These are phyloP conservation scores for Drosophila nigrodunni DNA, from an alignment of 1,140 invertebrate species.

Conservation along the genomic window DNA sequence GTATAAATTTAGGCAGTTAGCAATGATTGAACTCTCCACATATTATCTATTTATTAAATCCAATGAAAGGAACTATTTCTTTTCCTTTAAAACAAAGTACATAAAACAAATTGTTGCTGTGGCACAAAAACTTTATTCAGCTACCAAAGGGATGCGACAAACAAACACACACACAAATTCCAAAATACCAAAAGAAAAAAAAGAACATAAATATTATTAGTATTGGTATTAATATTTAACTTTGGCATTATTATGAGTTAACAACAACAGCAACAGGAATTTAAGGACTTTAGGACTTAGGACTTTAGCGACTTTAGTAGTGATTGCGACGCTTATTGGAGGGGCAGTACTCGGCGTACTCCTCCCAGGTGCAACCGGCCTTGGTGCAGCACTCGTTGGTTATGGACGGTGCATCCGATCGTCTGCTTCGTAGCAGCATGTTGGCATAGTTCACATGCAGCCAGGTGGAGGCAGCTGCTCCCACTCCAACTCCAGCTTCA, in stretches of 20 bases:
- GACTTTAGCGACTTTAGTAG: conserved; percentile 53
- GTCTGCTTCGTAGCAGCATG: conserved; percentile 76
- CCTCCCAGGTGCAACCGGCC: conserved; percentile 88
- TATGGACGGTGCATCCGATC: conserved; percentile 85
- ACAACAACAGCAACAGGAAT: conserved; percentile 20
- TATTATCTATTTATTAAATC: too few relatives aligned
- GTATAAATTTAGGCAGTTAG: too few relatives aligned
- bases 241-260: conserved; percentile 12
- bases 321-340: conserved; percentile 86
- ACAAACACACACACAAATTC: conserved; percentile 31
- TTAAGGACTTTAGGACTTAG: conserved; percentile 16
- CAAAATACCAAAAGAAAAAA: conserved; percentile 6
- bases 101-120: neutral
- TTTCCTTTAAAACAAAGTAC: neutral
- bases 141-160: conserved; percentile 14
- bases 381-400: conserved; percentile 87
- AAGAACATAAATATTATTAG: neutral
- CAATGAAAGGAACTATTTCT: too few relatives aligned
- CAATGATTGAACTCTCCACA: too few relatives aligned
- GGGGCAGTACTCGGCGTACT: conserved; percentile 88
- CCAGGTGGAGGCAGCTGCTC: conserved; percentile 75
- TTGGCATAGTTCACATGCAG: conserved; percentile 78
- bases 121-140: conserved; percentile 26
- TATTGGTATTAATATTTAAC: neutral
- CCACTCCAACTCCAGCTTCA: neutral